phyloP scores from a whole-genome alignment of 1,140 invertebrate genomes.

The Formica selysi region DNA sequence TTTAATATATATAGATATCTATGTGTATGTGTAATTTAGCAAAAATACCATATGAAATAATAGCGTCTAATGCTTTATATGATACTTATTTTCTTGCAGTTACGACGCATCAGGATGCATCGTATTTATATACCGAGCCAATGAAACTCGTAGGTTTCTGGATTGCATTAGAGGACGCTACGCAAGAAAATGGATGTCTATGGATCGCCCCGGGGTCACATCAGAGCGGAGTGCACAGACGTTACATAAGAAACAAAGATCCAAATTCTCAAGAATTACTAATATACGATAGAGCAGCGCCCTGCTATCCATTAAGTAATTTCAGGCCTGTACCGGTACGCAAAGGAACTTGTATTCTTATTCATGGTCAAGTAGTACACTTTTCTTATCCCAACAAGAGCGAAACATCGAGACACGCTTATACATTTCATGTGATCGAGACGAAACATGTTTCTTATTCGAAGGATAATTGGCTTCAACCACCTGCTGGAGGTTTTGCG shows the following conservation, averaged over 20 bases:
- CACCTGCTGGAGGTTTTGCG: slow-evolving; percentile 88
- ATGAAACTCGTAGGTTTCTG: slow-evolving; percentile 94
- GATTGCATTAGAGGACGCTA: slow-evolving; percentile 98
- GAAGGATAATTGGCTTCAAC: slow-evolving; percentile 95
- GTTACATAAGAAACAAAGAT: slow-evolving; percentile 91
- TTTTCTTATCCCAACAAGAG: slow-evolving; percentile 96
- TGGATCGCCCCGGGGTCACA: slow-evolving; percentile 97
- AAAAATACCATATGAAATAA: not conserved
- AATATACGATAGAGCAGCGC: slow-evolving; percentile 89
- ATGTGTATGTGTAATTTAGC: not conserved
- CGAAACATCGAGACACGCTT: slow-evolving; percentile 94
- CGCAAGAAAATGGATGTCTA: slow-evolving; percentile 96
- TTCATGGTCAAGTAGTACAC: slow-evolving; percentile 97
- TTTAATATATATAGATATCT: not conserved
- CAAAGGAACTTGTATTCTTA: slow-evolving; percentile 95
- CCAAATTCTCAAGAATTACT: slow-evolving; percentile 88
- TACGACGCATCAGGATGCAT: slow-evolving; percentile 84
- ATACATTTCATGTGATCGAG: slow-evolving; percentile 98
- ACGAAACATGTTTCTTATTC: slow-evolving; percentile 91
- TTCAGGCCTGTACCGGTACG: slow-evolving; percentile 93
- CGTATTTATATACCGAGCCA: slow-evolving; percentile 94
- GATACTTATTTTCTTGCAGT: slow-evolving; percentile 72
- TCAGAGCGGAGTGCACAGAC: slow-evolving; percentile 91
- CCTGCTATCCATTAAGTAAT: slow-evolving; percentile 91
- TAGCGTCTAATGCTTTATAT: not conserved